phyloP scores from a whole-genome alignment of 2,113 vertebrate species.

The Rhineura floridana region DNA sequence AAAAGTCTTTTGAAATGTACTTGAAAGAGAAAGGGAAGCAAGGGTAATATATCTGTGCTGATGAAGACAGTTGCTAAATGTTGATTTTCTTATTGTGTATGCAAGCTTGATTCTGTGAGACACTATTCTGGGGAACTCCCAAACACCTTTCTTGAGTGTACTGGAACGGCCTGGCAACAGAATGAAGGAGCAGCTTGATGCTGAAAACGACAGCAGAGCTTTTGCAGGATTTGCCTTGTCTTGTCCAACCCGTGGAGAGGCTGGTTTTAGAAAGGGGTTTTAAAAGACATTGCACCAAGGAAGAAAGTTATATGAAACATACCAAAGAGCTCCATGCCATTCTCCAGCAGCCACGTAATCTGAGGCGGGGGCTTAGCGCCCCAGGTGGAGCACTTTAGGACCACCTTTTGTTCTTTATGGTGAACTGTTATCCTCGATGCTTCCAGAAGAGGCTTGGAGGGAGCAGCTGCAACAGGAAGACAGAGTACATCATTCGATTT shows the following conservation, averaged over 20 bases:
- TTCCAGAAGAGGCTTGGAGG: constrained; percentile 65
- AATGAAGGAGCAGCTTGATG: neutral
- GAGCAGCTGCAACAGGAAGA: constrained; percentile 63
- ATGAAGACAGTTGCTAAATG: neutral
- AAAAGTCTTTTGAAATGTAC: neutral
- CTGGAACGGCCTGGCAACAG: neutral
- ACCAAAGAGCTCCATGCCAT: constrained; percentile 66
- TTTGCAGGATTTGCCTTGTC: neutral
- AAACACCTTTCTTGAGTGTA: neutral
- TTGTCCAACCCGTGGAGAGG: too few relatives aligned
- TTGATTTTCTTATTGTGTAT: neutral
- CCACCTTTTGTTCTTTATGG: neutral
- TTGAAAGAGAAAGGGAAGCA: neutral
- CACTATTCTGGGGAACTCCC: neutral
- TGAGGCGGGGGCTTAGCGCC: constrained; percentile 69
- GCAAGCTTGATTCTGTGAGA: neutral
- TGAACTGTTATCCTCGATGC: constrained; percentile 7
- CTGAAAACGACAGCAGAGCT: neutral
- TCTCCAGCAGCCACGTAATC: constrained; percentile 73
- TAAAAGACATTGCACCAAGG: neutral
- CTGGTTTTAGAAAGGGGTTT: neutral
- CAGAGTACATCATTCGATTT: neutral
- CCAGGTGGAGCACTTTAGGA: constrained; percentile 60
- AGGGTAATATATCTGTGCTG: neutral
- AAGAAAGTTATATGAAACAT: neutral